Conservation (phyloP, 2,888 invertebrate species). For the Troides helena region DNA sequence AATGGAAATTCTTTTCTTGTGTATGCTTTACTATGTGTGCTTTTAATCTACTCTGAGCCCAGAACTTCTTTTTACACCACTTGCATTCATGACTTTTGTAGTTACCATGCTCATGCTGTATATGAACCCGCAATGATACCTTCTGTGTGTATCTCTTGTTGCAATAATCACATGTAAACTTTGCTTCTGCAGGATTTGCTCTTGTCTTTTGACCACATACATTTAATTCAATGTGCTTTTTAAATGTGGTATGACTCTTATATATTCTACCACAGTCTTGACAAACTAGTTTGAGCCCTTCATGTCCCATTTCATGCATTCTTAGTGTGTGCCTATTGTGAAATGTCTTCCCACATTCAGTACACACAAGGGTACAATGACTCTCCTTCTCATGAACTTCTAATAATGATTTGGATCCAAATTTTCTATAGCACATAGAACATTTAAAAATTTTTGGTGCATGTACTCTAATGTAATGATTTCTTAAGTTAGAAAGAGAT, state of each 20-base stretch:
- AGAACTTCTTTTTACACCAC: conserved; percentile 68
- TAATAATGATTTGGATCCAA: conserved; percentile 46
- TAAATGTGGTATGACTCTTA: conserved; percentile 57
- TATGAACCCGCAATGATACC: conserved; percentile 63
- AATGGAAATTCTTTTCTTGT: conserved; percentile 60
- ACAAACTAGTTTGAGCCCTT: conserved; percentile 50
- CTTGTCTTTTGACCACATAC: conserved; percentile 53
- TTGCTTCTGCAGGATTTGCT: conserved; percentile 54
- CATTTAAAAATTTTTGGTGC: conserved; percentile 55
- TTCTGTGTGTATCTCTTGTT: conserved; percentile 67
- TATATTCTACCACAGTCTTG: conserved; percentile 62
- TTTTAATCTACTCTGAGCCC: conserved; percentile 62
- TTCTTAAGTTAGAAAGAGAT: conserved; percentile 46
- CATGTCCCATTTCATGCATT: conserved; percentile 57
- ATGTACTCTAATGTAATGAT: conserved; percentile 57
- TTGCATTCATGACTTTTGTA: conserved; percentile 63
- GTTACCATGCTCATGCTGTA: conserved; percentile 66
- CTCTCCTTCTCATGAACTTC: conserved; percentile 49
- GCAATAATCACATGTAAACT: conserved; percentile 65
- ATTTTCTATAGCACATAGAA: conserved; percentile 48
- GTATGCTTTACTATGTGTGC: conserved; percentile 69
- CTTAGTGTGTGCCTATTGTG: conserved; percentile 51
- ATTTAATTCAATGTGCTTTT: conserved; percentile 56
- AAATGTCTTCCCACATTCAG: conserved; percentile 59
- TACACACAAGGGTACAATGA: conserved; percentile 52